Evolutionary conservation across 2,797 vertebrate species (phyloP).

Genomic region (Cirrhinus molitorella): DNA sequence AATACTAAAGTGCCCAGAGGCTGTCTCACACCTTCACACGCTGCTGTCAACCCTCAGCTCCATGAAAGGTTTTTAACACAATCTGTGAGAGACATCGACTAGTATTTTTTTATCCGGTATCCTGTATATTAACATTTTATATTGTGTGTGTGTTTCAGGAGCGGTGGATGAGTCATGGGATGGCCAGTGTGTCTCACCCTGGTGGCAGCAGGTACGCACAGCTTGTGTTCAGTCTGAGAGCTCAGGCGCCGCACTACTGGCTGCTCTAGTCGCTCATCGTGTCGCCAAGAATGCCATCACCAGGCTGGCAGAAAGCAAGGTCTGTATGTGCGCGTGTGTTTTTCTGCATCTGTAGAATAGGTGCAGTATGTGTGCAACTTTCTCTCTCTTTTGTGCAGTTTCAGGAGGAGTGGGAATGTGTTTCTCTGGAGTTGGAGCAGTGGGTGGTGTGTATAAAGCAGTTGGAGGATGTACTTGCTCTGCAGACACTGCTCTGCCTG

Average conservation of each 20-base stretch:
- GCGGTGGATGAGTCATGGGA: conserved; percentile 93
- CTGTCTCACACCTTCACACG: conserved; percentile 82
- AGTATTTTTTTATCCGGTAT: conserved; percentile 8
- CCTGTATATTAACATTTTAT: neutral
- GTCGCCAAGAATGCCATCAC: conserved; percentile 84
- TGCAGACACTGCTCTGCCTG: conserved; percentile 91
- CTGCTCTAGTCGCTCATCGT: conserved; percentile 86
- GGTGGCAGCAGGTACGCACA: conserved; percentile 95
- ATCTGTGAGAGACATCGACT: neutral
- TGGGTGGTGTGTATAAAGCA: conserved; percentile 93
- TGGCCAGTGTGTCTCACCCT: conserved; percentile 91
- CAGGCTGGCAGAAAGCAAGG: conserved; percentile 83
- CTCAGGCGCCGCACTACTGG: conserved; percentile 87
- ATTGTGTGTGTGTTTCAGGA: conserved; percentile 70
- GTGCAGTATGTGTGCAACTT: neutral
- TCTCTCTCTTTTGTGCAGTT: conserved; percentile 64
- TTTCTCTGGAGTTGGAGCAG: conserved; percentile 94
- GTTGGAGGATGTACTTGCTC: conserved; percentile 91
- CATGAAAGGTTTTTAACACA: conserved; percentile 86
- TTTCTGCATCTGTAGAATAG: neutral
- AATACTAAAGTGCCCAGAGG: conserved; percentile 82
- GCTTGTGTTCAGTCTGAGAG: conserved; percentile 89
- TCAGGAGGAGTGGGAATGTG: conserved; percentile 90
- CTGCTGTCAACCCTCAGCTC: conserved; percentile 87
- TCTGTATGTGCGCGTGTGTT: conserved; percentile 52